Percentiles rank a stretch among this genome's conserved stretches.
These are phyloP conservation scores for Drymonia ruficornis DNA, from an alignment of 2,888 invertebrate genomes.

Conservation along the genomic window DNA sequence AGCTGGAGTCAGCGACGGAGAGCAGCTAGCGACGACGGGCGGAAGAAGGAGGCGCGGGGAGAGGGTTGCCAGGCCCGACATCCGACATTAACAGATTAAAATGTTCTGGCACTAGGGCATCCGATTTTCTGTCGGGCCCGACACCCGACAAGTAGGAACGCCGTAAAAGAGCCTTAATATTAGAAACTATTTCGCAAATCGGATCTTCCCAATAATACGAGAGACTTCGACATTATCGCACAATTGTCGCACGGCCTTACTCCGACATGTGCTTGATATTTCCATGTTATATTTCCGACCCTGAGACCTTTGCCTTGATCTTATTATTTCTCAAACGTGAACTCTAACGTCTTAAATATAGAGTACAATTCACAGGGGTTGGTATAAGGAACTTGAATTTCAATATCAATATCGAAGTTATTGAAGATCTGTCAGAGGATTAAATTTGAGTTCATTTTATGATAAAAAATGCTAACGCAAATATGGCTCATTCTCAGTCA, in stretches of 20 bases:
- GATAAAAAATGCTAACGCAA: slow-evolving; percentile 9
- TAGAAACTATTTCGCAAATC: neutral
- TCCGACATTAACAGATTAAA: too few species aligned
- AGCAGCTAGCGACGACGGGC: too few species aligned
- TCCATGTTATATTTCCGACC: slow-evolving; percentile 24
- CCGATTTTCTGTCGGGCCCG: too few species aligned
- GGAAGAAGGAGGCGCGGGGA: too few species aligned
- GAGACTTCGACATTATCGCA: neutral
- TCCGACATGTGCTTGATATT: slow-evolving; percentile 13
- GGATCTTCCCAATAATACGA: neutral
- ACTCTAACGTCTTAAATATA: neutral
- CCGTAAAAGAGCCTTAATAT: too few species aligned
- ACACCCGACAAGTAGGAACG: too few species aligned
- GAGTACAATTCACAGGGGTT: slow-evolving; percentile 7
- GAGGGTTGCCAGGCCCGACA: too few species aligned
- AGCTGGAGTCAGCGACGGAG: too few species aligned
- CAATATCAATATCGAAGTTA: slow-evolving; percentile 38
- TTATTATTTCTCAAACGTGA: slow-evolving; percentile 5
- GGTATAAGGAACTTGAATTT: slow-evolving; percentile 19
- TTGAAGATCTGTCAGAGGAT: slow-evolving; percentile 42
- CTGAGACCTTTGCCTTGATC: slow-evolving; percentile 27
- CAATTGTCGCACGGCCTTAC: neutral
- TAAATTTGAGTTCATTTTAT: slow-evolving; percentile 29
- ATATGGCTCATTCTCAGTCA: too few species aligned
- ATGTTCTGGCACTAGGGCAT: too few species aligned